These are phyloP conservation scores for Lycodopsis pacificus DNA, from an alignment of 2,797 vertebrate genomes.

Conservation along the genomic window DNA sequence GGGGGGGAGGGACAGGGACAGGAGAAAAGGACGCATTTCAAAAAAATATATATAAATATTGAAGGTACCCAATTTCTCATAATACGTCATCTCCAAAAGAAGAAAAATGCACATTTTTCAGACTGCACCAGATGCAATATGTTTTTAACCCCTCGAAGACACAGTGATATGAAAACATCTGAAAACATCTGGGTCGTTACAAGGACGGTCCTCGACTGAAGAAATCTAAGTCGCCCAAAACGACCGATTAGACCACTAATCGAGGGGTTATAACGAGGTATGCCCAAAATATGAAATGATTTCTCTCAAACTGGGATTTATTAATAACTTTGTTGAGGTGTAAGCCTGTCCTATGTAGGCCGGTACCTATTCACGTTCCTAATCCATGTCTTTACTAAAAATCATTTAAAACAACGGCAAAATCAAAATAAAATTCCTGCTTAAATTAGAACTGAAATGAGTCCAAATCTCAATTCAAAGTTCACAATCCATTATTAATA, in stretches of 20 bases:
- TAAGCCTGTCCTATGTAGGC: neutral
- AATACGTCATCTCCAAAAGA: neutral
- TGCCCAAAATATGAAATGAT: neutral
- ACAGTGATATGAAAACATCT: too few relatives aligned
- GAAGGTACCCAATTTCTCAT: neutral
- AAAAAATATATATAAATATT: neutral
- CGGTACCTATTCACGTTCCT: neutral
- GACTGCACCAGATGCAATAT: neutral
- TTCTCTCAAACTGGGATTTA: neutral
- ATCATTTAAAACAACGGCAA: neutral
- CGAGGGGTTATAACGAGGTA: too few relatives aligned
- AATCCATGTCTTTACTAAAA: neutral
- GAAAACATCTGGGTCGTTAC: too few relatives aligned
- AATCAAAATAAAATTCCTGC: neutral
- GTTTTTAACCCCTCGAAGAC: too few relatives aligned
- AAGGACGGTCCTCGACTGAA: too few relatives aligned
- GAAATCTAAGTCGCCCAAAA: too few relatives aligned
- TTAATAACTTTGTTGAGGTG: neutral
- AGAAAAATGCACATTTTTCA: neutral
- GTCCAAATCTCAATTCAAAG: neutral
- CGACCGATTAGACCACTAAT: too few relatives aligned
- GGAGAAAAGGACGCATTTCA: neutral
- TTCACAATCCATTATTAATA: neutral
- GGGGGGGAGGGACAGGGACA: too few relatives aligned
- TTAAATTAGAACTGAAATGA: neutral